Evolutionary conservation across 2,797 vertebrate species (phyloP), one percentile per base, ranked within the genome.

Genomic region (Syndactyla subalaris): DNA sequence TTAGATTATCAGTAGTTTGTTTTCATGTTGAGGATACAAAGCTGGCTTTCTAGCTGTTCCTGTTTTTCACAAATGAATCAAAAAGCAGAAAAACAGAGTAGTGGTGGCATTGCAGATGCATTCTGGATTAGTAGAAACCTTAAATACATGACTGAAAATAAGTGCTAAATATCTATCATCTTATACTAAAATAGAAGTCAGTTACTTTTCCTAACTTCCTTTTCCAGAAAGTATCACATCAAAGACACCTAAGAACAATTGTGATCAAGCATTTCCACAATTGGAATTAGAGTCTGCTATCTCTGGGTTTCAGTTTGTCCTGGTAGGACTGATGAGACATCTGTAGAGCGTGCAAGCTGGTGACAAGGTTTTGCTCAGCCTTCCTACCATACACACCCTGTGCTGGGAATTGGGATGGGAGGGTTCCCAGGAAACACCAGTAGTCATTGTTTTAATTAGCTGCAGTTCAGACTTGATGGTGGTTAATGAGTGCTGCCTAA

Each of bases 351-450:
- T 39, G 26, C 9, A 24, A 14, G 38, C 32, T 46, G 11, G 23
- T 75, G 74, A 39, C 39, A 36, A 34, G n/a, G 24, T 77, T 88
- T 88, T 62, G 34, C 27, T 62, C 23, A 34, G 26, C 27, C 30
- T 78, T 74, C 61, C 54, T 77, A 7, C 61, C 1, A 0, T 55
- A 45, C 6, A 12, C 39, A 26, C 22, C 39, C 22, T 26, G 38
- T 30, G 45, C 38, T 78, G 73, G 49, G 7, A 67, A 59, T 45
- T 0, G 0, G 58, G 57, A 48, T 41, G 51, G 70, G 10, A 2
- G 1, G 34, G 65, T 58, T 89, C 55, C 58, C 52, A 54, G 79
- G 51, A 48, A 76, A 62, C 51, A 55, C 24, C 23, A 14, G 21
- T 80, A 80, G 63, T 71, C 3, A 1, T 43, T 68, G 61, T 59